These are phyloP conservation scores for Empidonax alnorum DNA, from an alignment of 2,113 vertebrate genomes.

Conservation along the genomic window DNA sequence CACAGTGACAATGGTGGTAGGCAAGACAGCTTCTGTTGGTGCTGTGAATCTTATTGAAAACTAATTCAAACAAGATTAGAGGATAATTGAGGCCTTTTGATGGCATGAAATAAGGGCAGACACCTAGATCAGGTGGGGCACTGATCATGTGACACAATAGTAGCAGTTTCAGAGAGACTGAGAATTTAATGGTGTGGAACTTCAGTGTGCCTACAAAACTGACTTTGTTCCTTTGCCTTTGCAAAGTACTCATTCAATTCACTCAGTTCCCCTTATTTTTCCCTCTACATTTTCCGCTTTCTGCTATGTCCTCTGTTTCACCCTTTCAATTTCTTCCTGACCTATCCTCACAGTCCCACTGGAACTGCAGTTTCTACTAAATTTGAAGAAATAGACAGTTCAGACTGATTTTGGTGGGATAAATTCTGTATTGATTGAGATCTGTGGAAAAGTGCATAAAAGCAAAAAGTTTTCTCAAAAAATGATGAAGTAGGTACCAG, in stretches of 20 bases:
- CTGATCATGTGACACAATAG: neutral
- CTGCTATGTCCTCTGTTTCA: neutral
- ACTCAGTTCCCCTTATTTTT: neutral
- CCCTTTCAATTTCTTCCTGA: neutral
- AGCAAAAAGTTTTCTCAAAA: neutral
- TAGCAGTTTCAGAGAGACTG: neutral
- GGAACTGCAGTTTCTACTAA: neutral
- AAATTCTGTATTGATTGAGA: neutral
- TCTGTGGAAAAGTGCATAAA: neutral
- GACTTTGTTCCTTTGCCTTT: slow-evolving; percentile 11
- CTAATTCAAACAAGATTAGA: neutral
- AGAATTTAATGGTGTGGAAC: neutral
- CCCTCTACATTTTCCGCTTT: neutral
- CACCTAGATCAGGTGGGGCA: neutral
- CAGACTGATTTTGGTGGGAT: neutral
- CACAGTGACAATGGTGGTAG: neutral
- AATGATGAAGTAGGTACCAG: neutral
- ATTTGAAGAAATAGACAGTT: slow-evolving; percentile 21
- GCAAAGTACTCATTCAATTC: slow-evolving; percentile 5
- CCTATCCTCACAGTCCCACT: neutral
- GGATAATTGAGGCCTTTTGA: neutral
- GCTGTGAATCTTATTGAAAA: neutral
- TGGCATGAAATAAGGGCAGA: neutral
- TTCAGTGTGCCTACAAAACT: slow-evolving; percentile 5
- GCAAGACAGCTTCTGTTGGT: neutral